Evolutionary conservation across 2,113 vertebrate genomes (phyloP).

Genomic region (Lophius piscatorius): DNA sequence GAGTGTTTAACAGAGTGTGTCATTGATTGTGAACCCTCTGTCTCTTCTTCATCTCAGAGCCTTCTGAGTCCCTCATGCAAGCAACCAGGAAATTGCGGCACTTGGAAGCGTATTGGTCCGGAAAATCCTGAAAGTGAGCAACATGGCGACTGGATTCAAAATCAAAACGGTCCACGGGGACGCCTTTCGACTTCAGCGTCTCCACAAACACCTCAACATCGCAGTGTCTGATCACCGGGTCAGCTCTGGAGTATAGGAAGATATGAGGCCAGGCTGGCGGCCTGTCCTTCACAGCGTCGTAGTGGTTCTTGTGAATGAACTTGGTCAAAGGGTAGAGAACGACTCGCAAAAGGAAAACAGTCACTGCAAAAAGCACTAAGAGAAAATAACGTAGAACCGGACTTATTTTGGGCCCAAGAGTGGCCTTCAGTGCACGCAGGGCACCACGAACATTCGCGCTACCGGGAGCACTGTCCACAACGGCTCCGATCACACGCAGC

Average conservation of each 20-base stretch:
- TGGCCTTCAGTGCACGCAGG: constrained; percentile 83
- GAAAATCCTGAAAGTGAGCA: constrained; percentile 86
- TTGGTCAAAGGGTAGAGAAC: constrained; percentile 88
- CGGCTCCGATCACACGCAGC: constrained; percentile 84
- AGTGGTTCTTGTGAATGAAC: constrained; percentile 89
- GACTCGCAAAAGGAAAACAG: constrained; percentile 79
- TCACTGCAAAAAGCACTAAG: constrained; percentile 77
- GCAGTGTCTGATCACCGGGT: constrained; percentile 82
- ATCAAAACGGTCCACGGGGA: constrained; percentile 84
- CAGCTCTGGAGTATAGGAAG: constrained; percentile 89
- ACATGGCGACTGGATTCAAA: constrained; percentile 89
- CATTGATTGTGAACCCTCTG: constrained; percentile 46
- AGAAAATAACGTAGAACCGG: constrained; percentile 80
- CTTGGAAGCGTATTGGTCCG: constrained; percentile 84
- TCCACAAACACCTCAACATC: constrained; percentile 85
- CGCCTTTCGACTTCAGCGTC: constrained; percentile 73
- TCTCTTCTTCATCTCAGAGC: constrained; percentile 47
- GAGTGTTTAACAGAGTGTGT: background rate
- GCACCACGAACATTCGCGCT: constrained; percentile 85
- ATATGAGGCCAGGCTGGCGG: constrained; percentile 92
- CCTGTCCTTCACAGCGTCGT: constrained; percentile 82
- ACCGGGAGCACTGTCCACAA: constrained; percentile 93
- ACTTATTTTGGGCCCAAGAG: constrained; percentile 79
- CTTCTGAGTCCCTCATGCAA: constrained; percentile 72
- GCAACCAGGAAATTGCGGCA: constrained; percentile 84